Evolutionary conservation across 2,113 vertebrate genomes (phyloP).

Genomic region (Nipponia nippon): DNA sequence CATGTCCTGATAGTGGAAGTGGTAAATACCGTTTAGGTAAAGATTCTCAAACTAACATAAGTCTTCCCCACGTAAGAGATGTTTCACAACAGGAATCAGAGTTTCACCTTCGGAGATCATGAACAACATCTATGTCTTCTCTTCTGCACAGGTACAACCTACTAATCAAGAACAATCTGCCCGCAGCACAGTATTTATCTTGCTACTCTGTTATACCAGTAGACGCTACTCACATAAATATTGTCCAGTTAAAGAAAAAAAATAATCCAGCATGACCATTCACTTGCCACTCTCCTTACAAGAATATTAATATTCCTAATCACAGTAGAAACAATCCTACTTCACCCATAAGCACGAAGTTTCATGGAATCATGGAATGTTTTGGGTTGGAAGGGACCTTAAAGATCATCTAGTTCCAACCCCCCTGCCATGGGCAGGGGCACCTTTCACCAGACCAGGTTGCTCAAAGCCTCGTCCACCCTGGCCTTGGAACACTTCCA

Average conservation of each 20-base stretch:
- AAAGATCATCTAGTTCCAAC: too few species aligned
- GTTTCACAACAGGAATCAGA: neutral
- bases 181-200: fast-evolving
- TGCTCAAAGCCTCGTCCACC: too few species aligned
- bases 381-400: too few species aligned
- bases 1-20: neutral
- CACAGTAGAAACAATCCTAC: neutral
- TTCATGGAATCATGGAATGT: too few species aligned
- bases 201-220: neutral
- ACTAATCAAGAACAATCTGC: neutral
- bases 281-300: neutral
- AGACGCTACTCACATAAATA: neutral
- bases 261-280: neutral
- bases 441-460: too few species aligned
- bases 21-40: neutral
- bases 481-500: too few species aligned
- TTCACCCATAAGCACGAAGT: fast-evolving
- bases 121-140: neutral
- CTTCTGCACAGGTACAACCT: neutral
- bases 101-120: neutral
- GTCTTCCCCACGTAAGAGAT: neutral
- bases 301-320: neutral
- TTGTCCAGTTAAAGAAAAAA: neutral
- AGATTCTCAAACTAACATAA: neutral
- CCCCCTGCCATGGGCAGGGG: too few species aligned